phyloP scores from a whole-genome alignment of 1,140 invertebrate genomes.

The Apis florea region DNA sequence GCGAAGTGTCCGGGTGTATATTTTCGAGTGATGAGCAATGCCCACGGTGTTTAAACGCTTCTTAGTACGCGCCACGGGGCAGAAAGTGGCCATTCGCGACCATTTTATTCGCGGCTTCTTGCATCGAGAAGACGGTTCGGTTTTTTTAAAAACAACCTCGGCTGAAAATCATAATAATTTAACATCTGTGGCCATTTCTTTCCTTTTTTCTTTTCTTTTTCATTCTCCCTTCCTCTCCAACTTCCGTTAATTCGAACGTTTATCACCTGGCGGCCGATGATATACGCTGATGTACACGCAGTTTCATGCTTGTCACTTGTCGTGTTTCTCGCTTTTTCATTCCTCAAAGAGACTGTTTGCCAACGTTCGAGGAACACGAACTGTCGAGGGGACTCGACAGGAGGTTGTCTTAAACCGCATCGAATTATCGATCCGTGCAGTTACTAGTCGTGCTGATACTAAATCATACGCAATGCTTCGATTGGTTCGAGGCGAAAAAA shows the following conservation, averaged over 20 bases:
- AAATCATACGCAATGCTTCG: too few relatives aligned
- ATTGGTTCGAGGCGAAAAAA: too few relatives aligned
- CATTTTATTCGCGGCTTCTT: background rate
- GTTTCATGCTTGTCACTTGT: background rate
- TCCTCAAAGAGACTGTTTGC: background rate
- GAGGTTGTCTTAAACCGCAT: too few relatives aligned
- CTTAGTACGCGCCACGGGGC: conserved; percentile 22
- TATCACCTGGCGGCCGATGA: background rate
- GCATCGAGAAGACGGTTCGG: background rate
- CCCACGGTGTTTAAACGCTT: conserved; percentile 21
- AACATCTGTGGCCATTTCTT: background rate
- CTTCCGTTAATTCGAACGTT: background rate
- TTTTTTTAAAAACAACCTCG: background rate
- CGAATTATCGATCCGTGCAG: too few relatives aligned
- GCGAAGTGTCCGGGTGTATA: background rate
- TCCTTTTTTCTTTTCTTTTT: too few relatives aligned
- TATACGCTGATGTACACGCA: background rate
- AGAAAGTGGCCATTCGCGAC: background rate
- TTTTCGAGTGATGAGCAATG: conserved; percentile 30
- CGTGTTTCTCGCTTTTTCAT: background rate
- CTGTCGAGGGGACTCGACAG: too few relatives aligned
- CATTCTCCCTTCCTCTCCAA: too few relatives aligned
- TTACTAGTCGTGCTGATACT: too few relatives aligned
- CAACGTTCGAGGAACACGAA: background rate
- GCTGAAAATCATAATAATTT: background rate